Evolutionary conservation across 64 coral and sea anemone species (phyloP).

Genomic region (Dendronephthya gigantea): DNA sequence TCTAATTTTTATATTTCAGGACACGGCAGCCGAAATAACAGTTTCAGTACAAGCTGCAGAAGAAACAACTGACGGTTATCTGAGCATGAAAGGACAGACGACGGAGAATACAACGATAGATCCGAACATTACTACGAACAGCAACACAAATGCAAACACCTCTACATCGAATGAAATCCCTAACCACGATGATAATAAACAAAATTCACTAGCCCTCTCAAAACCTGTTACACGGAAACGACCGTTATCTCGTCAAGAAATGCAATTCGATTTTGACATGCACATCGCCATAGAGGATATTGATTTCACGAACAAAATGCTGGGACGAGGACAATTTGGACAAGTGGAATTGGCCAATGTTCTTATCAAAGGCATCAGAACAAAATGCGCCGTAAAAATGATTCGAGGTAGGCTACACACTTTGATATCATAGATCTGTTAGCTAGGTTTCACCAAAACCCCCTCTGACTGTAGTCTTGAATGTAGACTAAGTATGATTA

Average conservation of each 20-base stretch:
- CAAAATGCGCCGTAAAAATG: slow-evolving; percentile 3
- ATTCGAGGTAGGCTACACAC: not conserved
- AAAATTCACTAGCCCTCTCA: not conserved
- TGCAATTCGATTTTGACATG: not conserved
- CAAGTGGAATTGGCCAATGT: not conserved
- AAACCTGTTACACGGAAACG: not conserved
- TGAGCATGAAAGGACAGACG: not conserved
- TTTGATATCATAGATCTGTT: too few relatives aligned
- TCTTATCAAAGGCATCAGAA: not conserved
- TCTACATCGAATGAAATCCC: not conserved
- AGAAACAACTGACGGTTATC: not conserved
- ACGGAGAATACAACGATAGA: not conserved
- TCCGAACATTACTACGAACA: not conserved
- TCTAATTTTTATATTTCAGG: not conserved
- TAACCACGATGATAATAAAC: not conserved
- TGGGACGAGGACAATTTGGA: not conserved
- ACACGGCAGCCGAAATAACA: not conserved
- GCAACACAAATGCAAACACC: not conserved
- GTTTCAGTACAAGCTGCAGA: not conserved
- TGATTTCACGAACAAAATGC: not conserved
- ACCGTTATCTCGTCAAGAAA: not conserved
- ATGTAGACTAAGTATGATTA: too few relatives aligned
- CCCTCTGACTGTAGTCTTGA: too few relatives aligned
- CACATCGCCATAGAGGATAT: not conserved
- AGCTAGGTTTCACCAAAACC: too few relatives aligned